These are phyloP conservation scores for Irena cyanogastra DNA, from an alignment of 2,113 vertebrate genomes.

Conservation along the genomic window DNA sequence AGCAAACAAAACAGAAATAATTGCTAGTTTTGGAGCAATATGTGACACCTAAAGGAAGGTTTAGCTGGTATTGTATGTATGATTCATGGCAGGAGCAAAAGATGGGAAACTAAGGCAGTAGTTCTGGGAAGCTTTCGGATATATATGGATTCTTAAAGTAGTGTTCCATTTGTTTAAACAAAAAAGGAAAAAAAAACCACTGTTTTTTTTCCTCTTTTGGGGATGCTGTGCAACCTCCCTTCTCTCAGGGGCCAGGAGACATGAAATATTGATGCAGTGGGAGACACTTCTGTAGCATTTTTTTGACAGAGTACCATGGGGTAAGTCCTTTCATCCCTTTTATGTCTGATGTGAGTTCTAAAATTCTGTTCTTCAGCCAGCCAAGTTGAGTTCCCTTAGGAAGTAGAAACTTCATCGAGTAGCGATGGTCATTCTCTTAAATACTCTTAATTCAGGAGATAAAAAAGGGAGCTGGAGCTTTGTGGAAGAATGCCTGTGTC, in stretches of 20 bases:
- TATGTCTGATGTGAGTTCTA: neutral
- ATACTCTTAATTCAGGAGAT: neutral
- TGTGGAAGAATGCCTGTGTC: neutral
- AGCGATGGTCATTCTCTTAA: neutral
- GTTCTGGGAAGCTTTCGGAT: neutral
- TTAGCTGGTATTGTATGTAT: neutral
- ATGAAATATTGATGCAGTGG: slow-evolving; percentile 16
- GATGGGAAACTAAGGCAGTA: neutral
- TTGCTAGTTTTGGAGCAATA: neutral
- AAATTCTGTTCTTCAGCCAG: slow-evolving; percentile 9
- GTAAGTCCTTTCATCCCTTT: neutral
- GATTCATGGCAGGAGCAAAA: neutral
- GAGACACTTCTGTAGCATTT: neutral
- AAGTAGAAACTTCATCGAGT: neutral
- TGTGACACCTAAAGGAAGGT: neutral
- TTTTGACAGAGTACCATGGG: neutral
- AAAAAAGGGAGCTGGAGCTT: neutral
- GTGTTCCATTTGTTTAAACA: neutral
- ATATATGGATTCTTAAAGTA: neutral
- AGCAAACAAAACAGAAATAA: neutral
- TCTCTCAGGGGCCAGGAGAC: neutral
- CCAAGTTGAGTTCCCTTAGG: neutral
- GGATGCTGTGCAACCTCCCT: neutral
- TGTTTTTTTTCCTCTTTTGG: neutral
- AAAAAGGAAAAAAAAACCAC: neutral